Evolutionary conservation across 1,140 invertebrate species (phyloP).

Genomic region (Polypedilum pembai): DNA sequence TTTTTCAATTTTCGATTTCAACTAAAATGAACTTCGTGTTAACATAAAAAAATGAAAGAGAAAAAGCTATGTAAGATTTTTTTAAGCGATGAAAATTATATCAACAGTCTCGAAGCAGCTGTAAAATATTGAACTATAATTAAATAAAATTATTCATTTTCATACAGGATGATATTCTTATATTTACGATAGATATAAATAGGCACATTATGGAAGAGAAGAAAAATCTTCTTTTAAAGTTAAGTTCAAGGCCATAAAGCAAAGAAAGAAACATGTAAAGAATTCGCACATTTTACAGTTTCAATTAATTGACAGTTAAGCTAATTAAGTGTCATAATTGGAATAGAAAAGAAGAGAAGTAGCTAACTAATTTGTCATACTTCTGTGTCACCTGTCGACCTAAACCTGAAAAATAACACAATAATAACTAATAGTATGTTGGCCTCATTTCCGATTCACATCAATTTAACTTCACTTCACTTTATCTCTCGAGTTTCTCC

Average conservation of each 20-base stretch:
- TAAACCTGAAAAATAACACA: not conserved
- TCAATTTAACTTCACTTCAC: not conserved
- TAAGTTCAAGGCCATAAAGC: slow-evolving; percentile 5
- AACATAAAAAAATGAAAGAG: too few relatives aligned
- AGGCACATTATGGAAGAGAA: not conserved
- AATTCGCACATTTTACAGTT: not conserved
- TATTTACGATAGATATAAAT: not conserved
- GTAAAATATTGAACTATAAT: not conserved
- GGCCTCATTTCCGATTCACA: slow-evolving; percentile 10
- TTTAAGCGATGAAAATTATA: slow-evolving; percentile 10
- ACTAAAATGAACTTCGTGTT: too few relatives aligned
- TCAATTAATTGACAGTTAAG: slow-evolving; percentile 2
- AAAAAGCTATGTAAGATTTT: not conserved
- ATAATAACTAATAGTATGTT: not conserved
- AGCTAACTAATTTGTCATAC: not conserved
- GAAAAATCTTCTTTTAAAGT: not conserved
- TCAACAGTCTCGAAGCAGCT: not conserved
- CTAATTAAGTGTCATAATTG: not conserved
- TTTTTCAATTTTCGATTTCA: too few relatives aligned
- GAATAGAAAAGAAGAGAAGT: too few relatives aligned
- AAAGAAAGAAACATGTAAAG: not conserved
- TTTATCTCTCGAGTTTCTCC: too few relatives aligned
- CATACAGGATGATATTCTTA: not conserved
- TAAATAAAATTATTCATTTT: not conserved
- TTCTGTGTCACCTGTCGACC: not conserved